Evolutionary conservation across 1,140 invertebrate species (phyloP), one percentile per base, ranked within the genome.

Genomic region (Oreohelix idahoensis): DNA sequence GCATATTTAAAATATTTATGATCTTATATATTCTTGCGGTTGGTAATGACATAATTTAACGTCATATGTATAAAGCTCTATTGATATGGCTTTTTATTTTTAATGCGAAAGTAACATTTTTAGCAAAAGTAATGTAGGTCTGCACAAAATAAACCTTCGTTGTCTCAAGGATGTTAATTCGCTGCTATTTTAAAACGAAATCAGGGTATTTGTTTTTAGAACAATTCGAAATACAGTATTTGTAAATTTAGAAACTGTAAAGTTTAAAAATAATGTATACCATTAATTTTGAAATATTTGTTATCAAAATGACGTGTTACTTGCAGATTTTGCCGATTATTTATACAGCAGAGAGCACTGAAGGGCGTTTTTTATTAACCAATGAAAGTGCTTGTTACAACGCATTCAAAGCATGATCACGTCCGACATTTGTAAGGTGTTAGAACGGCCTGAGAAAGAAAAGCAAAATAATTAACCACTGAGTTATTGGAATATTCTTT

Each of bases 391-490:
- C 29, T 1, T 32, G 5, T 66, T 32, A 66, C 29, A 66, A 66
- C n/a, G 29, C n/a, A 5, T n/a, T 32, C 29, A 38, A 79, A 79
- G 77, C 77, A 79, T 79, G 80, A 81, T 42, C 42, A 74, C 71
- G 80, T 51, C 80, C n/a, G 80, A 74, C 80, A 81, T 81, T 74
- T 81, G 38, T 81, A 81, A 71, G 66, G 79, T 45, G 69, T 51
- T 45, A 38, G 51, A 58, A 58, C 32, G 45, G 69, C 36, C 36
- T 32, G 29, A 36, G 26, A n/a, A 58, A 36, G 13, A n/a, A 58
- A 29, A 42, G 51, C 38, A 71, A 49, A 10, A 15, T 35, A 29
- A n/a, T 11, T 23, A 39, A 49, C 38, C 29, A 49, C 42, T 10
- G 23, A 8, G 29, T 11, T 11, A 39, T 45, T 49, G 4, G 20